A percentile compares a stretch with the other conserved stretches of the same genome.
These are phyloP conservation scores for Pachymerium ferrugineum DNA, from an alignment of 2,888 invertebrate genomes.

Conservation along the genomic window DNA sequence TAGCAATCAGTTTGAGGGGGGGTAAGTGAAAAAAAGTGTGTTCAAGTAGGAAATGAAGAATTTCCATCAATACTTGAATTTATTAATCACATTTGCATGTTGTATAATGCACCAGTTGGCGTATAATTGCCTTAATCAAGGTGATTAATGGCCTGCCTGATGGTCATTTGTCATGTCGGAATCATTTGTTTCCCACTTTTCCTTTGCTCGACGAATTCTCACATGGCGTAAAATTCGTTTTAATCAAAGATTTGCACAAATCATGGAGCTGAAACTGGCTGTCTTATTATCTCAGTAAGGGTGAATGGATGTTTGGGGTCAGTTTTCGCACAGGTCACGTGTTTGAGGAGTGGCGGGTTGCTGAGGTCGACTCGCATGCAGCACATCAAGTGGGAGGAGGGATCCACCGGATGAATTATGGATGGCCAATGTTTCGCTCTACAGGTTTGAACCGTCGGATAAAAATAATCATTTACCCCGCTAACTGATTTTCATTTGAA, in stretches of 20 bases:
- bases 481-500: neutral
- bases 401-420: neutral
- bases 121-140: conserved; percentile 14
- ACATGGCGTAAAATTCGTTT: neutral
- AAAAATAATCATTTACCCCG: neutral
- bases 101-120: conserved; percentile 14
- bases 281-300: conserved; percentile 12
- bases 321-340: conserved; percentile 12
- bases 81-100: conserved; percentile 5
- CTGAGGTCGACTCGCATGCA: conserved; percentile 18
- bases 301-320: conserved; percentile 10
- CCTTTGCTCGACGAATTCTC: neutral
- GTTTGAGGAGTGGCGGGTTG: conserved; percentile 10
- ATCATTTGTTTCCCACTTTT: conserved; percentile 1
- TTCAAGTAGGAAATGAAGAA: neutral
- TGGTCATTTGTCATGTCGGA: conserved; percentile 8
- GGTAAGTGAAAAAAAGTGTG: neutral
- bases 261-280: neutral
- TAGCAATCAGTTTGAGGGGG: neutral
- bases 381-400: conserved; percentile 21
- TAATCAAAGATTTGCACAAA: conserved; percentile 21
- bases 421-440: conserved; percentile 9
- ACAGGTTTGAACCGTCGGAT: neutral
- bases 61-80: neutral
- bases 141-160: neutral